Evolutionary conservation across 2,888 invertebrate species (phyloP).

Genomic region (Ptycholaimellus sp.): DNA sequence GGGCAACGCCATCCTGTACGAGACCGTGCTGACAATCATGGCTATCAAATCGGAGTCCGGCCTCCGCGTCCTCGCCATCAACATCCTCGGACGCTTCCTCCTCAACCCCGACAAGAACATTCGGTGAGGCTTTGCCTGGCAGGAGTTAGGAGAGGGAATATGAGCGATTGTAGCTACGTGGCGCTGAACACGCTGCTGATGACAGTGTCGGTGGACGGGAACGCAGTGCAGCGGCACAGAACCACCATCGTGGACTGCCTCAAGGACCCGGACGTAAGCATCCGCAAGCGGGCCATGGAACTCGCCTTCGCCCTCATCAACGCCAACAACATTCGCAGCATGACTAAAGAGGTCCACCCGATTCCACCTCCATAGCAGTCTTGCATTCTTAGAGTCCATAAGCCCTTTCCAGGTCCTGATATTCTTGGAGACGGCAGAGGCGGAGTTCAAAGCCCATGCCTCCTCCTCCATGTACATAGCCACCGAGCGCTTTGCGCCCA

Average conservation of each 20-base stretch:
- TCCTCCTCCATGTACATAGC: conserved; percentile 84
- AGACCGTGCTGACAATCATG: conserved; percentile 97
- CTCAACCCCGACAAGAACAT: conserved; percentile 98
- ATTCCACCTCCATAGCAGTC: too few species aligned
- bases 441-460: conserved; percentile 90
- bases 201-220: conserved; percentile 64
- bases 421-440: conserved; percentile 80
- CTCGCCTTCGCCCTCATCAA: conserved; percentile 90
- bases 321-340: conserved; percentile 76
- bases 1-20: conserved; percentile 97
- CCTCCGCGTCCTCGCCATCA: conserved; percentile 70
- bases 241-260: conserved; percentile 89
- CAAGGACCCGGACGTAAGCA: conserved; percentile 55
- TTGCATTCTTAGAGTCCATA: neutral
- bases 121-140: too few species aligned
- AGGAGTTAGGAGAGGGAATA: too few species aligned
- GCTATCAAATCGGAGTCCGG: conserved; percentile 87
- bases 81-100: conserved; percentile 87
- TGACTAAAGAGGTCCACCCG: too few species aligned
- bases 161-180: conserved; percentile 52
- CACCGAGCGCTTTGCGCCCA: conserved; percentile 60
- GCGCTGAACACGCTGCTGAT: conserved; percentile 83
- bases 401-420: conserved; percentile 44
- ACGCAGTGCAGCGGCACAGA: conserved; percentile 68
- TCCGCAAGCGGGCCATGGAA: conserved; percentile 83